Conservation (phyloP, 1,140 invertebrate species). For the Xylocopa sonorina region DNA sequence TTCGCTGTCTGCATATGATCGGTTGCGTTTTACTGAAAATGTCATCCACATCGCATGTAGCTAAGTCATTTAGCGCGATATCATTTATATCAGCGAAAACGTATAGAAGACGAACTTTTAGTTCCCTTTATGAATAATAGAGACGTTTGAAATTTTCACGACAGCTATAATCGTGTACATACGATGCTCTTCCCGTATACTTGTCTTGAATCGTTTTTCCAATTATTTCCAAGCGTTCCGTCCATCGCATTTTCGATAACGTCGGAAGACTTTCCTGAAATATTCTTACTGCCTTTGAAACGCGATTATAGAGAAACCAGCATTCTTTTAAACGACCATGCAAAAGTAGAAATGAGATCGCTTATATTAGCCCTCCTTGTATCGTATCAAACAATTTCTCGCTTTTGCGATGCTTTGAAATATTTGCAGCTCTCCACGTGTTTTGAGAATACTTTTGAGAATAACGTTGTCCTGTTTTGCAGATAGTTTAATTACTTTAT, state of each 20-base stretch:
- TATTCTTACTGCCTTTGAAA: conserved; percentile 35
- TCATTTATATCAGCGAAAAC: background rate
- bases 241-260: conserved; percentile 42
- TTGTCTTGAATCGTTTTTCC: conserved; percentile 24
- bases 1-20: conserved; percentile 72
- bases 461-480: too few species aligned
- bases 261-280: conserved; percentile 13
- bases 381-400: too few species aligned
- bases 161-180: conserved; percentile 48
- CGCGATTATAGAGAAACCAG: conserved; percentile 15
- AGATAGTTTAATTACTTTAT: too few species aligned
- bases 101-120: too few species aligned
- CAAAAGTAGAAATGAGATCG: background rate
- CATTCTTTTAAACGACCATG: conserved; percentile 6
- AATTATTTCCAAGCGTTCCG: conserved; percentile 49
- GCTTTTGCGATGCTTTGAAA: too few species aligned
- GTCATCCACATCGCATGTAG: conserved; percentile 16
- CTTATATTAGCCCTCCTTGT: too few species aligned
- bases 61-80: conserved; percentile 25
- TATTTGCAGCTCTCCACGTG: too few species aligned
- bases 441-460: too few species aligned
- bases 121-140: too few species aligned
- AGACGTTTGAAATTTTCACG: background rate
- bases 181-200: background rate
- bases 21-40: conserved; percentile 64